Percentiles rank a stretch among this genome's conserved stretches.
Conservation (phyloP, 2,797 vertebrate species). For the Enoplosus armatus region DNA sequence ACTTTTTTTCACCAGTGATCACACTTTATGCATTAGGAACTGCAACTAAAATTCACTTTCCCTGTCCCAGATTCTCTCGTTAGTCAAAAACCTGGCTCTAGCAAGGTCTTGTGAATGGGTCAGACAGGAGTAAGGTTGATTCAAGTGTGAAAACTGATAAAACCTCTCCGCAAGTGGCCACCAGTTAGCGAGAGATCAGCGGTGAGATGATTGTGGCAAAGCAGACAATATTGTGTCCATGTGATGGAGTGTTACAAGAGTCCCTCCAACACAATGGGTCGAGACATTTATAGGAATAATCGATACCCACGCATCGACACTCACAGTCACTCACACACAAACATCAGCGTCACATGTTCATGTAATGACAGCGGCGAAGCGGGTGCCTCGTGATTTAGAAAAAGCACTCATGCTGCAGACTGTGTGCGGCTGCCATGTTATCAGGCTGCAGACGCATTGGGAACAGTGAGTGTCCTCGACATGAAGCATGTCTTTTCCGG, state of each 20-base stretch:
- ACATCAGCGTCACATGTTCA: slow-evolving; percentile 39
- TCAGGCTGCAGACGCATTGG: slow-evolving; percentile 54
- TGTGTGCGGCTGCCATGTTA: slow-evolving; percentile 50
- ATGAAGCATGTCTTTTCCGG: slow-evolving; percentile 62
- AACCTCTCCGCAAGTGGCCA: slow-evolving; percentile 24
- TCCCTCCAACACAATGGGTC: not conserved
- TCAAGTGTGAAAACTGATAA: slow-evolving; percentile 32
- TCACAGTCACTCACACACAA: slow-evolving; percentile 4
- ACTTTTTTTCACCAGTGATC: slow-evolving; percentile 44
- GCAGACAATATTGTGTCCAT: not conserved
- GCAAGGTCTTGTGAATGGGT: slow-evolving; percentile 27
- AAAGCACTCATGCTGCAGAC: slow-evolving; percentile 51
- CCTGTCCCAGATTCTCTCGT: slow-evolving; percentile 7
- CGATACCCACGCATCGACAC: not conserved
- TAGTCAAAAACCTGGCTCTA: not conserved
- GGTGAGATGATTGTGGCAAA: not conserved
- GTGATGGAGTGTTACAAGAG: slow-evolving; percentile 9
- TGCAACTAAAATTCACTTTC: slow-evolving; percentile 39
- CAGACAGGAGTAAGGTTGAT: slow-evolving; percentile 37
- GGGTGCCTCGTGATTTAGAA: slow-evolving; percentile 55
- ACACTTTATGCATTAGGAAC: slow-evolving; percentile 54
- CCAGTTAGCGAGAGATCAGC: slow-evolving; percentile 1
- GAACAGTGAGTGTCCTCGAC: slow-evolving; percentile 73
- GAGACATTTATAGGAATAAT: slow-evolving; percentile 26
- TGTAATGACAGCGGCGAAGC: slow-evolving; percentile 19